Evolutionary conservation across 2,888 invertebrate genomes (phyloP).

Genomic region (Pollenia angustigena): DNA sequence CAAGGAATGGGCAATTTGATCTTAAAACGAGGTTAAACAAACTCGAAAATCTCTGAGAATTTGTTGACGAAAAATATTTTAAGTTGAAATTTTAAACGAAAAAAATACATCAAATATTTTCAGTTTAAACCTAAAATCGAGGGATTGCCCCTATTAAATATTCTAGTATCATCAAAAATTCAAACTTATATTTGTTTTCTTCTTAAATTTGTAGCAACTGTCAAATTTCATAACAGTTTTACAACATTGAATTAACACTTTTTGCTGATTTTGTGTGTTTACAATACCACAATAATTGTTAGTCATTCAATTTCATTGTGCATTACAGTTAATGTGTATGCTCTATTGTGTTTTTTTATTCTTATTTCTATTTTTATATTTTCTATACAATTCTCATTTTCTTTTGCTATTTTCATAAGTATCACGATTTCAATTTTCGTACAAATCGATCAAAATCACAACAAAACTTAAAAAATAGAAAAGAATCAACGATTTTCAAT

Average conservation of each 20-base stretch:
- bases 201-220: not conserved
- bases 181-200: too few relatives aligned
- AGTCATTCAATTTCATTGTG: constrained; percentile 30
- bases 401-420: constrained; percentile 52
- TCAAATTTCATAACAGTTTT: not conserved
- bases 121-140: too few relatives aligned
- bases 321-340: not conserved
- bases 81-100: too few relatives aligned
- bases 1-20: too few relatives aligned
- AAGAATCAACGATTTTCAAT: constrained; percentile 24
- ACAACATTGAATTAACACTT: not conserved
- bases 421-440: constrained; percentile 68
- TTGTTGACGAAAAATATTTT: too few relatives aligned
- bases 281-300: constrained; percentile 10
- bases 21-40: too few relatives aligned
- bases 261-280: not conserved
- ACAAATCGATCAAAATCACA: constrained; percentile 58
- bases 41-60: too few relatives aligned
- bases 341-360: not conserved
- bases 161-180: not conserved
- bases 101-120: too few relatives aligned
- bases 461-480: not conserved
- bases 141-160: not conserved
- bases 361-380: not conserved
- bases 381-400: constrained; percentile 32